Base-by-base conservation (phyloP, 2,113 vertebrate species). In the Scortum barcoo region DNA sequence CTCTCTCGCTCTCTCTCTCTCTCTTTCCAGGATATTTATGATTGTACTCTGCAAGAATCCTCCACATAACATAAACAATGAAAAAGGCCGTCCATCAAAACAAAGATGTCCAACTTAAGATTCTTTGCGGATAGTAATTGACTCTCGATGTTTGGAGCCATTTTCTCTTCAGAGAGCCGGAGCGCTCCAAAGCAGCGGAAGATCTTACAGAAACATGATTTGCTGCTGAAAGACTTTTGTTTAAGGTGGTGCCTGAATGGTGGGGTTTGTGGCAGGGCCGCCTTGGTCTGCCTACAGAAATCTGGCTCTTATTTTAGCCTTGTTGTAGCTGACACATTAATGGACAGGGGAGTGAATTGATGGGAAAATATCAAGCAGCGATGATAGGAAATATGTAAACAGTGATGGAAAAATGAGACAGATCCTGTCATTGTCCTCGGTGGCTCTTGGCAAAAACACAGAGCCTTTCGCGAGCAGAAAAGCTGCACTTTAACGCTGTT, bases 151-250 rank as follows among this genome's bases (percentile, higher is more conserved):
- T 78, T 58, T 83, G 76, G 57, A 86, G 57, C 56, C 26, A 20
- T 78, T 80, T 76, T 61, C 62, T 85, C 42, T 48, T 46, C 30
- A 7, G 56, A 65, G 70, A 86, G 63, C 30, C 38, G n/a, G 48
- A 36, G 44, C 2, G 7, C 24, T 72, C 63, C 65, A 63, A 58
- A 61, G 69, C 48, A 71, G 54, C 65, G 1, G 38, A 72, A 57
- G 86, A 81, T 83, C 61, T 85, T 72, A 69, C 67, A 78, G 78
- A 78, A 65, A 76, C 56, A 73, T 77, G 54, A 86, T 87, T 83
- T 91, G 72, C 62, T 38, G 76, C 60, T 84, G 73, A 87, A 85
- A 84, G 76, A 78, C 78, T 87, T 86, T 88, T 91, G 68, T 90
- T 85, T 63, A 86, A 86, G 83, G 81, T 85, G 85, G 85, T 83